Evolutionary conservation across 92 coral and sea anemone species (phyloP).

Genomic region (Nematostella vectensis): DNA sequence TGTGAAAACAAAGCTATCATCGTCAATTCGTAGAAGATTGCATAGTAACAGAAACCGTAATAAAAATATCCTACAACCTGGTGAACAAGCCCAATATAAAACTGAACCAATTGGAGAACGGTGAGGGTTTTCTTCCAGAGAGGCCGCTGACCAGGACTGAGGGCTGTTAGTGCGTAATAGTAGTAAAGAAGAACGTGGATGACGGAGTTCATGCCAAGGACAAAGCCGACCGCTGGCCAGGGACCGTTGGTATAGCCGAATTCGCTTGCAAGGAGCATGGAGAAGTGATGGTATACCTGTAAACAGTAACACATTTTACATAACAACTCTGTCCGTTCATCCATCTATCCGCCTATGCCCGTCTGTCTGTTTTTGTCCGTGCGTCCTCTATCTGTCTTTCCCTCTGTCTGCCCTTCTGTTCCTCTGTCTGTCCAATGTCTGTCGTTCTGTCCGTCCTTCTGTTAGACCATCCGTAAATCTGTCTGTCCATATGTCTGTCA

Average conservation of each 20-base stretch:
- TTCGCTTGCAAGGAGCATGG: slow-evolving; percentile 66
- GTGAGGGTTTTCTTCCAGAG: slow-evolving; percentile 78
- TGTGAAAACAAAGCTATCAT: slow-evolving; percentile 77
- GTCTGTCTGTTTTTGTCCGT: no score
- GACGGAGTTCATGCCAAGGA: slow-evolving; percentile 64
- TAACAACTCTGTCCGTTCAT: no score
- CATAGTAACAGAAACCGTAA: slow-evolving; percentile 72
- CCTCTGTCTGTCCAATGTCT: background rate
- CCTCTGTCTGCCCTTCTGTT: no score
- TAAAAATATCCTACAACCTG: slow-evolving; percentile 55
- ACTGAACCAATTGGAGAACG: slow-evolving; percentile 71
- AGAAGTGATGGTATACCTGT: slow-evolving; percentile 85
- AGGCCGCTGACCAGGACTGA: slow-evolving; percentile 59
- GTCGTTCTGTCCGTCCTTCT: no score
- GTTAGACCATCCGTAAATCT: no score
- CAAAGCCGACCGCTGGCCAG: slow-evolving; percentile 74
- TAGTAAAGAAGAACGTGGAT: slow-evolving; percentile 84
- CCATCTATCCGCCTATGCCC: no score
- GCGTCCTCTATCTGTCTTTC: no score
- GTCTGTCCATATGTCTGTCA: background rate
- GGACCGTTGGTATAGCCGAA: slow-evolving; percentile 29
- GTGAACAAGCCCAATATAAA: slow-evolving; percentile 59
- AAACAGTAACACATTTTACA: background rate
- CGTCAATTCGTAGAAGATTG: slow-evolving; percentile 49
- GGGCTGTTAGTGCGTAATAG: slow-evolving; percentile 83